Base-by-base conservation (phyloP, 2,113 vertebrate genomes). In the Megaceryle maxima region DNA sequence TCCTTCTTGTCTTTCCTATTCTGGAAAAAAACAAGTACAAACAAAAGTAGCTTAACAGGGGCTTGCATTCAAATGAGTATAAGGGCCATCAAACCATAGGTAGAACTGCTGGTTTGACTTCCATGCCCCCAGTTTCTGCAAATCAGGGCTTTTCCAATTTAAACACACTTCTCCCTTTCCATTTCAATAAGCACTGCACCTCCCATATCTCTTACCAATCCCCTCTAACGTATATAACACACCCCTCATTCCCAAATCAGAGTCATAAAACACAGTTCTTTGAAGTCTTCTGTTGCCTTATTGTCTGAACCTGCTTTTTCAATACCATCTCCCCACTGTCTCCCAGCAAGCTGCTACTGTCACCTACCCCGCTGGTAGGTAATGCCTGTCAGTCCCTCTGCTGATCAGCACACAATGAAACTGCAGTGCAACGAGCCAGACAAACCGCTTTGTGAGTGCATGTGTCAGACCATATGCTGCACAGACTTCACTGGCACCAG, bases 331-430 rank as follows among this genome's bases (percentile, higher is more conserved):
- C 43, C 57, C 56, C 56, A 20, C 8, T 9, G 19, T 21, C 70
- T 29, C 46, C 53, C 88, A 85, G 46, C 43, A 55, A 72, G 43
- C 46, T 79, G 74, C 64, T 67, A 16, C 51, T 67, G 93, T 39
- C 31, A 60, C 16, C 43, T 44, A 55, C 66, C 31, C 37, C 31
- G 18, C 0, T 0, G 0, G 6, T 17, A 39, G 0, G 12, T 35
- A 72, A 51, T 0, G n/a, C 63, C 76, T 9, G 3, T 4, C 60
- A 50, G 43, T 24, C 22, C 12, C 70, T 66, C 41, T 19, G 35
- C 73, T 11, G 16, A 78, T 55, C 46, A 11, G 43, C 56, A 37
- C 1, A 2, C 63, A 48, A 6, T 0, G 33, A 37, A 77, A 26
- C 17, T 6, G 26, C 37, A 22, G 44, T 1, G 37, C 46, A 19